Evolutionary conservation across 2,113 vertebrate genomes (phyloP).

Genomic region (Variabilichromis moorii): DNA sequence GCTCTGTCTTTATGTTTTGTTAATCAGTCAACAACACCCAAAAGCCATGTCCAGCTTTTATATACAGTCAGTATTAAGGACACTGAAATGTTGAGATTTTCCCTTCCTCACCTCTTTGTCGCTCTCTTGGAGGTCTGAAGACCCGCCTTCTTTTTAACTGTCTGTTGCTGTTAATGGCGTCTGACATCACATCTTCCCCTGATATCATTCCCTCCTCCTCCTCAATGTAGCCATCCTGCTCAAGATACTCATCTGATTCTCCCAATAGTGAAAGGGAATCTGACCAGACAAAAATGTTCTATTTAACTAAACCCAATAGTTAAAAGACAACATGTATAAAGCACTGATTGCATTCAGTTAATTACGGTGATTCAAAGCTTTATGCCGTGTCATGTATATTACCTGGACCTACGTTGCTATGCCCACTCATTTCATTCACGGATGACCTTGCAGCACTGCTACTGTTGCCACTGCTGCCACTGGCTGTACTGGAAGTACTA

Average conservation of each 20-base stretch:
- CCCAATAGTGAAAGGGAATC: conserved; percentile 68
- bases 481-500: conserved; percentile 11
- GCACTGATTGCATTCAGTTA: neutral
- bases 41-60: neutral
- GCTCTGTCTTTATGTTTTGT: neutral
- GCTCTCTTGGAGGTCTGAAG: conserved; percentile 75
- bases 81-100: neutral
- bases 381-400: neutral
- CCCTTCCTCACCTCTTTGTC: conserved; percentile 75
- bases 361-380: neutral
- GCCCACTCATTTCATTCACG: conserved; percentile 55
- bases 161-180: conserved; percentile 65
- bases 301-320: neutral
- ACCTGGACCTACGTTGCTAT: conserved; percentile 56
- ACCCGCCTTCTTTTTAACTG: conserved; percentile 70
- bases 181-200: conserved; percentile 62
- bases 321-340: neutral
- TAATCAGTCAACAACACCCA: neutral
- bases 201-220: conserved; percentile 71
- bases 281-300: neutral
- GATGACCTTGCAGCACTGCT: conserved; percentile 44
- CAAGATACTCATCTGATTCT: conserved; percentile 68
- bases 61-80: neutral
- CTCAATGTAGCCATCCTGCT: conserved; percentile 65
- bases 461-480: conserved; percentile 24